Base-by-base conservation (phyloP, 2,888 invertebrate genomes). In the Drosophila mulleri region DNA sequence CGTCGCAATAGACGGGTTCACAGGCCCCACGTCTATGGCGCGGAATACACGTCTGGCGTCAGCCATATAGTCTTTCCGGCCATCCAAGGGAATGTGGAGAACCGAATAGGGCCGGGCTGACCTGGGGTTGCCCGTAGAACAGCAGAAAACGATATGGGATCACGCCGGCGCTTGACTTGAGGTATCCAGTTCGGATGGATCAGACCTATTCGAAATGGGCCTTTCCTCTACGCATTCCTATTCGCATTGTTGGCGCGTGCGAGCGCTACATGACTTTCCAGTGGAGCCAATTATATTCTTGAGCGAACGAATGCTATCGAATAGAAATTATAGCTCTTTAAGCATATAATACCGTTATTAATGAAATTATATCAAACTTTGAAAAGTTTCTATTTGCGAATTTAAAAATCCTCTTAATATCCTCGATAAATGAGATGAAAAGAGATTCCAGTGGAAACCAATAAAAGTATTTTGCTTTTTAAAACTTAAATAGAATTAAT, bases 1-100 rank as follows among this genome's bases (percentile, higher is more conserved):
- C 20, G 78, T 77, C 74, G 80, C 84, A 77, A 78, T 86, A 84
- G 84, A 91, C 88, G 83, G 76, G 73, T 81, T 80, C 88, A 72
- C 88, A 87, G 89, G 91, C 72, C 73, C 65, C 72, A 65, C 72
- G 67, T 68, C 68, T 63, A 79, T 76, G 72, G 65, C 67, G 69
- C 67, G 66, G 67, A 68, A 64, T 67, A 69, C 14, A 9, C 74
- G 65, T 60, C 54, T 70, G 82, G 85, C 82, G 72, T 82, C 72
- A 45, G 60, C 26, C 9, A 18, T 14, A 20, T 20, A 50, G 20
- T 50, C 18, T 35, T n/a, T 3, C 18, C 4, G 14, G 42, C 37
- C 26, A 18, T 23, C 7, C 37, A 7, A 41, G 8, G 23, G n/a
- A 67, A 60, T 62, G 35, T 26, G 44, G 26, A 35, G 45, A 12